phyloP scores from a whole-genome alignment of 2,888 invertebrate genomes.

The Macrosoma leucophasiata region DNA sequence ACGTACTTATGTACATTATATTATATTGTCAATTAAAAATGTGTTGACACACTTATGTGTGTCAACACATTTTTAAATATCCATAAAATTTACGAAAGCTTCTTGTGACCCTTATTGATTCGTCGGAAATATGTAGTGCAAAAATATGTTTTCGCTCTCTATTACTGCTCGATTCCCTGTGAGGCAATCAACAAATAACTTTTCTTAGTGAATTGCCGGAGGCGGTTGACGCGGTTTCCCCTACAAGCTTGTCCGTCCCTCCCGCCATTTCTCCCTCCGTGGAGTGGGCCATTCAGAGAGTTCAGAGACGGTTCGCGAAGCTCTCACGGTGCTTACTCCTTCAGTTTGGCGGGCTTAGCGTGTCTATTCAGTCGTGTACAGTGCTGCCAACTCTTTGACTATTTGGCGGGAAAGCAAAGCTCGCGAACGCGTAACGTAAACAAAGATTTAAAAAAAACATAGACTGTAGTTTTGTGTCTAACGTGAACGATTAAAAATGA shows the following conservation, averaged over 20 bases:
- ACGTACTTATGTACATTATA: background rate
- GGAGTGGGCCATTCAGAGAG: slow-evolving; percentile 63
- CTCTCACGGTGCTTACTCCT: slow-evolving; percentile 56
- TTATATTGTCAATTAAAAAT: background rate
- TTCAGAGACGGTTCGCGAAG: slow-evolving; percentile 68
- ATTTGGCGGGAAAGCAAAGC: slow-evolving; percentile 58
- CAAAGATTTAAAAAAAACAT: slow-evolving; percentile 10
- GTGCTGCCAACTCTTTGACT: slow-evolving; percentile 32
- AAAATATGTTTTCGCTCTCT: slow-evolving; percentile 49
- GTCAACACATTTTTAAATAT: background rate
- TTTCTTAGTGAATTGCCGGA: slow-evolving; percentile 73
- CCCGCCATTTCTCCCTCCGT: slow-evolving; percentile 64
- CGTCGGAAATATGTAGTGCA: slow-evolving; percentile 4
- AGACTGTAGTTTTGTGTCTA: slow-evolving; percentile 52
- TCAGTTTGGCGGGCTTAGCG: slow-evolving; percentile 71
- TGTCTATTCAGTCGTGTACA: slow-evolving; percentile 51
- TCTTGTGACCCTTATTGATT: slow-evolving; percentile 1
- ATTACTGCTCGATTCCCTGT: slow-evolving; percentile 45
- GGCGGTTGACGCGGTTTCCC: slow-evolving; percentile 70
- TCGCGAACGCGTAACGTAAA: slow-evolving; percentile 37
- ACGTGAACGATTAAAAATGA: slow-evolving; percentile 41
- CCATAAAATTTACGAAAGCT: background rate
- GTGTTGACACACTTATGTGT: background rate
- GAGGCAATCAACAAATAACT: slow-evolving; percentile 65
- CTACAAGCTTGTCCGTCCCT: slow-evolving; percentile 69